A percentile compares a stretch with the other conserved stretches of the same genome.
These are phyloP conservation scores for Drosophila arawakana DNA, from an alignment of 1,140 invertebrate species.

Conservation along the genomic window DNA sequence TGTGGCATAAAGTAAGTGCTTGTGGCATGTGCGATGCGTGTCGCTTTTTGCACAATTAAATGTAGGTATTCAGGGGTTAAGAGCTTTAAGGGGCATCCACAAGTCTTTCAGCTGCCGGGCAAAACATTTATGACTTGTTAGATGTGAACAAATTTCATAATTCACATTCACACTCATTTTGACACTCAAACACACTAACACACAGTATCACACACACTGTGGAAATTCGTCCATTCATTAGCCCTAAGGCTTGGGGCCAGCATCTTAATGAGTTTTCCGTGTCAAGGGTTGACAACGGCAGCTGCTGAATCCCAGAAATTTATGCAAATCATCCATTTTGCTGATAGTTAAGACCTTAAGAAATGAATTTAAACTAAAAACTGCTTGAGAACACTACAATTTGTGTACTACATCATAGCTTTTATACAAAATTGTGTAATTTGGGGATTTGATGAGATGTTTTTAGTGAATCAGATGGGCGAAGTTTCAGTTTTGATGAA, in stretches of 20 bases:
- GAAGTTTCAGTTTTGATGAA: too few species aligned
- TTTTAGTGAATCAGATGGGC: too few species aligned
- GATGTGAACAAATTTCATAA: conserved; percentile 67
- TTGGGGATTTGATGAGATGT: too few species aligned
- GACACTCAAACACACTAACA: conserved; percentile 37
- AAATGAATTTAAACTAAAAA: conserved; percentile 7
- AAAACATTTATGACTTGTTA: conserved; percentile 76
- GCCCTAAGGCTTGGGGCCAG: conserved; percentile 24
- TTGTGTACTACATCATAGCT: too few species aligned
- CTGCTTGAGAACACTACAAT: not conserved
- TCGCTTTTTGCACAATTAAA: conserved; percentile 6
- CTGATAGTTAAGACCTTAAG: conserved; percentile 8
- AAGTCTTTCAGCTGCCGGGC: conserved; percentile 32
- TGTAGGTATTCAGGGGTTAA: not conserved
- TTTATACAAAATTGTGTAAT: too few species aligned
- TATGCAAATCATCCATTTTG: conserved; percentile 39
- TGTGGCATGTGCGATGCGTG: conserved; percentile 30
- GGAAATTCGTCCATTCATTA: conserved; percentile 21
- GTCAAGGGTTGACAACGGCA: conserved; percentile 57
- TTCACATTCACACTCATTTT: conserved; percentile 59
- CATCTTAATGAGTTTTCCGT: conserved; percentile 70
- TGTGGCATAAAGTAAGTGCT: conserved; percentile 37
- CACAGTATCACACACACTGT: too few species aligned
- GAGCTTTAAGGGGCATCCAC: conserved; percentile 23
- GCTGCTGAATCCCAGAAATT: conserved; percentile 50